Percentiles rank a stretch among this genome's conserved stretches.
These are phyloP conservation scores for Oxyruncus cristatus DNA, from an alignment of 2,113 vertebrate genomes.

Conservation along the genomic window DNA sequence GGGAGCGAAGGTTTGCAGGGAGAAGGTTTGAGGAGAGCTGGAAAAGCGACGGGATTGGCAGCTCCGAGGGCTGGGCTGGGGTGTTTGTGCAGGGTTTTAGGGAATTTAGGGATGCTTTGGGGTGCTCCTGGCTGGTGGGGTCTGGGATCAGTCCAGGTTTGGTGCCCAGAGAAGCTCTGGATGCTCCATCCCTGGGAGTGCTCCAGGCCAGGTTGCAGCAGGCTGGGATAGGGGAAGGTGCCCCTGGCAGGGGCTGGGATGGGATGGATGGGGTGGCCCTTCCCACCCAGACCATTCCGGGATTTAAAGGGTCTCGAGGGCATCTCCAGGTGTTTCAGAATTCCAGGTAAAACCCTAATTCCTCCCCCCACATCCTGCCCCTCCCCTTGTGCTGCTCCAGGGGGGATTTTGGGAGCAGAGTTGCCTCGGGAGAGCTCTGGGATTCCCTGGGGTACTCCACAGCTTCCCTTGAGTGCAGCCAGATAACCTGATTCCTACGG, in stretches of 20 bases:
- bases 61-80: fast-evolving
- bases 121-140: too few species aligned
- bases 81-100: neutral
- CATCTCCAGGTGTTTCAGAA: neutral
- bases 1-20: neutral
- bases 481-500: neutral
- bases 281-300: neutral
- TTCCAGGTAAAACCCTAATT: neutral
- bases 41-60: neutral
- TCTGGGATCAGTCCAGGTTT: neutral
- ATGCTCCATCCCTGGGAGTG: neutral
- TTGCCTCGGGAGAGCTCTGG: neutral
- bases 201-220: neutral
- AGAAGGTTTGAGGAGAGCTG: neutral
- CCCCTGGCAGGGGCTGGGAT: neutral
- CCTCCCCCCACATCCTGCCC: neutral
- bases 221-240: fast-evolving
- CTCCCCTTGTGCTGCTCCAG: neutral
- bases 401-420: neutral
- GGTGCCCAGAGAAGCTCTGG: neutral
- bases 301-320: neutral
- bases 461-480: neutral
- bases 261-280: neutral
- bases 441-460: neutral
- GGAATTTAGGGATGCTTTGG: neutral